Percentiles rank a stretch among this genome's conserved stretches.
Conservation (phyloP, 2,797 vertebrate genomes). For the Melanogrammus aeglefinus region DNA sequence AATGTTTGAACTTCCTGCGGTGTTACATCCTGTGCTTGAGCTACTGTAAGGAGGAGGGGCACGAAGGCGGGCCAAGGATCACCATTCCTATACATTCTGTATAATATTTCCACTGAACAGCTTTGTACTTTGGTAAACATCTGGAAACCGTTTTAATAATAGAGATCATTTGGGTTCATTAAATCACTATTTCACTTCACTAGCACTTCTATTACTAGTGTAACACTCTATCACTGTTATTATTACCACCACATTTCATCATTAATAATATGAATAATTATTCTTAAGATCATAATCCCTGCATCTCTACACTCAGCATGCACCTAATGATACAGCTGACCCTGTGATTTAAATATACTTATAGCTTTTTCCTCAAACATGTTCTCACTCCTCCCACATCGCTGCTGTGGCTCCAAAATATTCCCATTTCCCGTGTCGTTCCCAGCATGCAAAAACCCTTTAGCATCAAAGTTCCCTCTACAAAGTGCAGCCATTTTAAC, state of each 20-base stretch:
- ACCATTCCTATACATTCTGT: neutral
- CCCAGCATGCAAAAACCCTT: neutral
- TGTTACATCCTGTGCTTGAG: slow-evolving; percentile 67
- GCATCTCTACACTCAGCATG: neutral
- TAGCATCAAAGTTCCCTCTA: neutral
- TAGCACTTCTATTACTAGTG: too few relatives aligned
- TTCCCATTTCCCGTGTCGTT: neutral
- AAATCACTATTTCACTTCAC: neutral
- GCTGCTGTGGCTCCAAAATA: neutral
- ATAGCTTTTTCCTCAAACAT: neutral
- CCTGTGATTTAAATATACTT: neutral
- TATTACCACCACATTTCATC: neutral
- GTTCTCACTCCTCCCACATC: neutral
- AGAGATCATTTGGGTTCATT: neutral
- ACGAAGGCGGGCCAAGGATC: slow-evolving; percentile 27
- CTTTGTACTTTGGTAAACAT: neutral
- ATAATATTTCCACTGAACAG: neutral
- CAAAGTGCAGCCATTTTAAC: neutral
- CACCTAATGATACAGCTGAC: neutral
- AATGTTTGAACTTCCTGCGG: slow-evolving; percentile 38
- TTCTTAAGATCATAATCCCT: neutral
- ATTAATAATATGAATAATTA: neutral
- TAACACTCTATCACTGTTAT: neutral
- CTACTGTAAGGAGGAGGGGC: slow-evolving; percentile 44
- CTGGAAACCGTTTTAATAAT: too few relatives aligned